phyloP scores from a whole-genome alignment of 2,888 invertebrate species.

The Caenorhabditis sp. region DNA sequence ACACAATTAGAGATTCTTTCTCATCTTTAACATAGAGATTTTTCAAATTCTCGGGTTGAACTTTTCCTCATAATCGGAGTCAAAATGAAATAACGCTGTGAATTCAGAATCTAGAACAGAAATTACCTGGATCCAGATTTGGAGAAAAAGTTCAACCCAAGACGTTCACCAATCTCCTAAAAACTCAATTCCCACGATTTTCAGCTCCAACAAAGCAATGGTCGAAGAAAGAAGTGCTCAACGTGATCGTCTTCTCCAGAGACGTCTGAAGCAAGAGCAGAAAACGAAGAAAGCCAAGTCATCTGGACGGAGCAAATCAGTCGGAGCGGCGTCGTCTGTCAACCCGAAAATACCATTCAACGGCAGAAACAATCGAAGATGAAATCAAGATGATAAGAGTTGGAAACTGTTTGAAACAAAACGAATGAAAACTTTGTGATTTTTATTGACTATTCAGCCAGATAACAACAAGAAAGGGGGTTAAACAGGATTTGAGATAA shows the following conservation, averaged over 20 bases:
- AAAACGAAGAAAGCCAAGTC: slow-evolving; percentile 48
- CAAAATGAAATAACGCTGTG: no score
- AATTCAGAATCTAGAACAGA: no score
- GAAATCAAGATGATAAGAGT: slow-evolving; percentile 40
- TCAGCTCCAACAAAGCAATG: slow-evolving; percentile 68
- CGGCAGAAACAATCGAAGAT: slow-evolving; percentile 37
- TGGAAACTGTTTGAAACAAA: slow-evolving; percentile 16
- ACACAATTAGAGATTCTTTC: no score
- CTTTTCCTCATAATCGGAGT: no score
- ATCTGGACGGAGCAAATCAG: slow-evolving; percentile 57
- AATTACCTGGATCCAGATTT: no score
- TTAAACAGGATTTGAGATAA: slow-evolving; percentile 23
- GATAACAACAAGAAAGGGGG: slow-evolving; percentile 31
- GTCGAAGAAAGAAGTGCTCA: slow-evolving; percentile 77
- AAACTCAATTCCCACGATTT: slow-evolving; percentile 14
- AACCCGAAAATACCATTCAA: slow-evolving; percentile 49
- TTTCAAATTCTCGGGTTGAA: no score
- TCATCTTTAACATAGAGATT: no score
- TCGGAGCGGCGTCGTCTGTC: slow-evolving; percentile 44
- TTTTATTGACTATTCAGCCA: slow-evolving; percentile 37
- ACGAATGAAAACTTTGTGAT: slow-evolving; percentile 9
- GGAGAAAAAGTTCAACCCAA: no score
- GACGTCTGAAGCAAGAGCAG: slow-evolving; percentile 52
- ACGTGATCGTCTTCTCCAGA: slow-evolving; percentile 74
- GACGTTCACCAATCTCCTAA: no score